Percentiles rank a stretch among this genome's conserved stretches.
phyloP scores from a whole-genome alignment of 1,140 invertebrate species.

The Homarus americanus region DNA sequence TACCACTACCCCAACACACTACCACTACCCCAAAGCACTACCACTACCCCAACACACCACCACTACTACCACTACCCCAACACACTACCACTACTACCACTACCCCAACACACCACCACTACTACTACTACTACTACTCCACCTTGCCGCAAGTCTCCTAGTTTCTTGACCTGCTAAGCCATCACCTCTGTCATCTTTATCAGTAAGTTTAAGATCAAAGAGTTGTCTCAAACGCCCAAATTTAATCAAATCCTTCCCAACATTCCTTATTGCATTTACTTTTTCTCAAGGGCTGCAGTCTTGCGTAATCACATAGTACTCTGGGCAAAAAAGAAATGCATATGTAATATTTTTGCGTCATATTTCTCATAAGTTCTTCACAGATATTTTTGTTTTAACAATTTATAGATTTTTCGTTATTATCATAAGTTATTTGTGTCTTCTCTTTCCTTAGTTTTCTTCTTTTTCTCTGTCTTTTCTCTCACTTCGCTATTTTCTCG shows the following conservation, averaged over 20 bases:
- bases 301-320: background rate
- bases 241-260: conserved; percentile 12
- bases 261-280: conserved; percentile 1
- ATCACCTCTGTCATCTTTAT: background rate
- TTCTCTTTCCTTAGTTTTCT: background rate
- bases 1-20: too few species aligned
- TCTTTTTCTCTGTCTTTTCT: background rate
- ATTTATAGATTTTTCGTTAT: background rate
- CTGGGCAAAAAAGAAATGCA: too few species aligned
- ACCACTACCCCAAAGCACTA: too few species aligned
- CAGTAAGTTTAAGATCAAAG: conserved; percentile 2
- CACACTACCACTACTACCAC: too few species aligned
- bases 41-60: background rate
- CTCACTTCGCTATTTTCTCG: too few species aligned
- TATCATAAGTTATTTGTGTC: background rate
- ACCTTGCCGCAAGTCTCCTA: background rate
- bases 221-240: background rate
- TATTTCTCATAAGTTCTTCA: too few species aligned
- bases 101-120: too few species aligned
- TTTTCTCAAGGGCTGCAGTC: background rate
- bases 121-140: too few species aligned
- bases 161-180: background rate
- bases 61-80: background rate
- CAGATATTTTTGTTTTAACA: background rate
- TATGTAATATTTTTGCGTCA: too few species aligned